Percentiles rank a stretch among this genome's conserved stretches.
Conservation (phyloP, 2,113 vertebrate genomes). For the Stomatorhinus ivindoensis region DNA sequence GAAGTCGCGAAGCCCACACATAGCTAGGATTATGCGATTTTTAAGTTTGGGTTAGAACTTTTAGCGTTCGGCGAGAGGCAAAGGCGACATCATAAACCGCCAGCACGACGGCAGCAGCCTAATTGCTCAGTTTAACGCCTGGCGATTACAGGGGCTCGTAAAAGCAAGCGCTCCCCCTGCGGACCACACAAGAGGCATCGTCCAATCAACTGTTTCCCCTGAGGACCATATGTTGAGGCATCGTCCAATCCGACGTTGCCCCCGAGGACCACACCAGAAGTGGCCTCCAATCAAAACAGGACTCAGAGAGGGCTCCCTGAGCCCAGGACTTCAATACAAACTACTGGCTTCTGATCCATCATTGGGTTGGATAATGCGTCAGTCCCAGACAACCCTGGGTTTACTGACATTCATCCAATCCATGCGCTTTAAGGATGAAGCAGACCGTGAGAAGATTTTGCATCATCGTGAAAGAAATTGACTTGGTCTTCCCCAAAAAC, state of each 20-base stretch:
- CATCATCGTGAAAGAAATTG: background rate
- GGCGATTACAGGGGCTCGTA: constrained; percentile 59
- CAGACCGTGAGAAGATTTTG: background rate
- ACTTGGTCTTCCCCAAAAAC: background rate
- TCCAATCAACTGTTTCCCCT: constrained; percentile 50
- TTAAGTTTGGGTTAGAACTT: no score
- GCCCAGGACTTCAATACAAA: constrained; percentile 10
- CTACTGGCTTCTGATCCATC: constrained; percentile 48
- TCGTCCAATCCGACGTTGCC: constrained; percentile 24
- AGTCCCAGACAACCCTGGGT: constrained; percentile 30
- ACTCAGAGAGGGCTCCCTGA: background rate
- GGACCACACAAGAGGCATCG: constrained; percentile 57
- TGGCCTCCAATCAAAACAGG: background rate
- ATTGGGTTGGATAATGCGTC: constrained; percentile 35
- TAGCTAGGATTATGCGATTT: no score
- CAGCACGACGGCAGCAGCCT: constrained; percentile 55
- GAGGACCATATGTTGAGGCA: background rate
- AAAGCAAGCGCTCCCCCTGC: constrained; percentile 41
- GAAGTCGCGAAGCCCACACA: no score
- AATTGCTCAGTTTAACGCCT: constrained; percentile 70
- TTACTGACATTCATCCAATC: background rate
- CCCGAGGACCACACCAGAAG: background rate
- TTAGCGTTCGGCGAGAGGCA: no score
- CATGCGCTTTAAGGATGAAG: background rate
- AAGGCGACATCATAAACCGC: constrained; percentile 47